Conservation (phyloP, 2,888 invertebrate genomes). For the Yponomeuta cagnagella region DNA sequence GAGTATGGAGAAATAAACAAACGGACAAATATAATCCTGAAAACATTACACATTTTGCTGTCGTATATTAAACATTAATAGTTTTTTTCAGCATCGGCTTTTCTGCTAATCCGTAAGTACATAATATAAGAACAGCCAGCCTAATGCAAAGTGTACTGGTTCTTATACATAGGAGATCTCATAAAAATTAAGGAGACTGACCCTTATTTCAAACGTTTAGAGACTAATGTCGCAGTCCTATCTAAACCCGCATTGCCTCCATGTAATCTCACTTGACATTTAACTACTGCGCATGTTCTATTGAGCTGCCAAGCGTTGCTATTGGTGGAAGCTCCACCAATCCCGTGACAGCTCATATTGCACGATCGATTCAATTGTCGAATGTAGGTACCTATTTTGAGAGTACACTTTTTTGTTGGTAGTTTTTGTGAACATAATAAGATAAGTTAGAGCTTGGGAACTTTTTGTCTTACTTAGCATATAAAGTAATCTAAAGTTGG, state of each 20-base stretch:
- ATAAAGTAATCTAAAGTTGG: no score
- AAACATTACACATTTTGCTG: no score
- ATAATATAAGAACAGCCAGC: no score
- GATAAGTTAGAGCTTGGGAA: no score
- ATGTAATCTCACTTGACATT: slow-evolving; percentile 13
- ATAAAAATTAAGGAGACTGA: neutral
- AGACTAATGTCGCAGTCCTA: neutral
- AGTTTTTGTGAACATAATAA: no score
- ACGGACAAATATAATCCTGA: no score
- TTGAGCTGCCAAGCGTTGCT: slow-evolving; percentile 27
- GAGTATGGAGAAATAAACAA: no score
- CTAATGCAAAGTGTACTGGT: neutral
- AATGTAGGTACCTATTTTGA: slow-evolving; percentile 20
- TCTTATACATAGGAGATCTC: neutral
- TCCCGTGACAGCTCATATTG: slow-evolving; percentile 41
- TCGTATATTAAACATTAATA: no score
- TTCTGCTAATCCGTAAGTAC: no score
- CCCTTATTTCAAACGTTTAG: neutral
- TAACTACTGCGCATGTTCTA: slow-evolving; percentile 35
- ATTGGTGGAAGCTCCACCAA: slow-evolving; percentile 50
- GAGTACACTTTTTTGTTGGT: neutral
- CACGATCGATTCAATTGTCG: slow-evolving; percentile 47
- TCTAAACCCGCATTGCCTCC: neutral
- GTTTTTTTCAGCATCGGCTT: no score
- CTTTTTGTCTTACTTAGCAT: no score